Evolutionary conservation across 2,888 invertebrate genomes (phyloP).

Genomic region (Rapana venosa): DNA sequence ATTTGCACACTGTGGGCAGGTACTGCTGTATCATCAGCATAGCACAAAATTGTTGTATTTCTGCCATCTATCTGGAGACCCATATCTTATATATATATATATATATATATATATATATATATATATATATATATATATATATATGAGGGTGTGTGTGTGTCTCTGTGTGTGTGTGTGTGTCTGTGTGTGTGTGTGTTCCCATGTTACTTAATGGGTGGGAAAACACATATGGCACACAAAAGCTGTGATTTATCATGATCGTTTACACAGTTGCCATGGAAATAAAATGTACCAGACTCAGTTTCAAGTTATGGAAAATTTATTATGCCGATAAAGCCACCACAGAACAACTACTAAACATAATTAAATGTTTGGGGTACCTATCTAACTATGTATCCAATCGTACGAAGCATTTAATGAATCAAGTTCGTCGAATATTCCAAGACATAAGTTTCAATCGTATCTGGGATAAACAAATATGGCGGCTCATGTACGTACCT

Average conservation of each 20-base stretch:
- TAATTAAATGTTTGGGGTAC: background rate
- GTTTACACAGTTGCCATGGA: constrained; percentile 24
- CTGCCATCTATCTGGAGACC: no score
- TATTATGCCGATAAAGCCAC: background rate
- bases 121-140: no score
- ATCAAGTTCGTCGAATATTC: no score
- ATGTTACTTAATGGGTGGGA: no score
- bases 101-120: no score
- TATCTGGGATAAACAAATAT: constrained; percentile 51
- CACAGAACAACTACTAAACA: no score
- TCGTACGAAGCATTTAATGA: background rate
- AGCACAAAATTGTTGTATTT: no score
- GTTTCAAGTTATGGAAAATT: background rate
- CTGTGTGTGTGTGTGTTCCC: no score
- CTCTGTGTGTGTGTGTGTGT: background rate
- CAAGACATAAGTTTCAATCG: background rate
- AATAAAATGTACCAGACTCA: background rate
- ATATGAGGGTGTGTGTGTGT: background rate
- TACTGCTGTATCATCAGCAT: no score
- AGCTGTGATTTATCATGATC: background rate
- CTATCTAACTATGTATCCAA: background rate
- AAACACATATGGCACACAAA: background rate
- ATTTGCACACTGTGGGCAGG: no score
- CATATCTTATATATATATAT: no score
- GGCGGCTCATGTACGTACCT: constrained; percentile 58